Evolutionary conservation across 2,888 invertebrate species (phyloP), one percentile per base, ranked within the genome.

Genomic region (Parnassius glacialis): DNA sequence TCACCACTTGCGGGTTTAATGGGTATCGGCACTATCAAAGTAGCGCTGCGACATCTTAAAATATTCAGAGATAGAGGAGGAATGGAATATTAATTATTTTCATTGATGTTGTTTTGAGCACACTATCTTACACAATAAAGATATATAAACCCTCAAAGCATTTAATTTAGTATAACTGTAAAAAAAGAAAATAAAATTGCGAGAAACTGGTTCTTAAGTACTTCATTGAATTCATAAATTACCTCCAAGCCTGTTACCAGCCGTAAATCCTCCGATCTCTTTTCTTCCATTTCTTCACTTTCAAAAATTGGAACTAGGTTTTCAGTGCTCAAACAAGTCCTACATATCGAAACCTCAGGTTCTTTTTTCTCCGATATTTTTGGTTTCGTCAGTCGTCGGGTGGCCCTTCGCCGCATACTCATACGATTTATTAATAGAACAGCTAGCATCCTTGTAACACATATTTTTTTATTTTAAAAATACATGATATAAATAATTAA

Each of bases 161-260:
- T 20, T 20, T 20, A 20, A 20, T 20, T 20, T 20, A 20, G 20
- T 20, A 20, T 20, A 5, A 48, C n/a, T 1, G 16, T 13, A 13
- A 48, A 48, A 13, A 48, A 10, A 48, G 7, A 48, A 13, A 3
- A 13, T 48, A 2, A 48, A n/a, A 48, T 48, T 10, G 9, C n/a
- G 2, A 12, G 2, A n/a, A 48, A 5, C 9, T 13, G 2, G 2
- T 11, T 48, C 10, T 48, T 9, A 48, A 13, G n/a, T 13, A 13
- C 48, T 12, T 5, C 10, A 34, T 7, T 34, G 34, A 34, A 34
- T 34, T 34, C 10, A 25, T 16, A 52, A 68, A 61, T 55, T 69
- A 81, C 82, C 70, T 83, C 78, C 25, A 87, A 72, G 9, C 87
- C 87, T 2, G 87, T 86, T 0, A 78, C 80, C 0, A 82, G 64